These are phyloP conservation scores for Drosophila suzukii DNA, from an alignment of 1,140 invertebrate species.

Conservation along the genomic window DNA sequence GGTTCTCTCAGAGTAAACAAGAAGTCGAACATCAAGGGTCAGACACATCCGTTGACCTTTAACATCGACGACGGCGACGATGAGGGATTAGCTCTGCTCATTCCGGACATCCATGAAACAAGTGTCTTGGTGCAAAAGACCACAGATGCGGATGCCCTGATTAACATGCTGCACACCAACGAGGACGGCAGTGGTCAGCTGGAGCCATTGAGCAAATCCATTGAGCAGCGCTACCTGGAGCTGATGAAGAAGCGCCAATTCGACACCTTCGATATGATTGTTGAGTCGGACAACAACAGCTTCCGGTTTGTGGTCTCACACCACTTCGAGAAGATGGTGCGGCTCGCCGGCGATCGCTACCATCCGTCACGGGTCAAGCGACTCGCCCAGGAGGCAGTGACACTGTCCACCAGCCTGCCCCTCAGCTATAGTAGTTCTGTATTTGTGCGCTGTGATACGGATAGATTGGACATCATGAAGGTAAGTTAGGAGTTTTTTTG, in stretches of 20 bases:
- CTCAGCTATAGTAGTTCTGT: constrained; percentile 97
- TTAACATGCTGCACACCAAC: constrained; percentile 80
- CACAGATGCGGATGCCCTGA: constrained; percentile 85
- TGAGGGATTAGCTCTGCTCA: constrained; percentile 93
- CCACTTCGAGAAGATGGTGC: constrained; percentile 96
- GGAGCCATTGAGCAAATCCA: constrained; percentile 85
- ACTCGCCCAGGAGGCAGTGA: constrained; percentile 97
- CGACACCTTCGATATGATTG: constrained; percentile 96
- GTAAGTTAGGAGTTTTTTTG: constrained; percentile 84
- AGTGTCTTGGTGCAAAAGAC: constrained; percentile 90
- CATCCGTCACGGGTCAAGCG: constrained; percentile 95
- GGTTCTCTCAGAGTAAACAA: constrained; percentile 78
- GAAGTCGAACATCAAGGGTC: constrained; percentile 83
- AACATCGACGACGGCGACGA: constrained; percentile 87
- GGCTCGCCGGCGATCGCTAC: constrained; percentile 92
- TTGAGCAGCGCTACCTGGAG: constrained; percentile 92
- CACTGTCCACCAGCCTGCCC: constrained; percentile 96
- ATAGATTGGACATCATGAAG: constrained; percentile 98
- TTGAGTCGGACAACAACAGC: constrained; percentile 89
- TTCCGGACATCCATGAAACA: constrained; percentile 95
- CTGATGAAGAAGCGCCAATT: constrained; percentile 96
- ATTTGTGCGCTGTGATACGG: constrained; percentile 97
- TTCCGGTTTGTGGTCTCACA: constrained; percentile 94
- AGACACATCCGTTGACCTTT: constrained; percentile 82
- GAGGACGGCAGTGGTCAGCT: constrained; percentile 76